phyloP scores from a whole-genome alignment of 1,140 invertebrate genomes.

The Scaptomyza graminum region DNA sequence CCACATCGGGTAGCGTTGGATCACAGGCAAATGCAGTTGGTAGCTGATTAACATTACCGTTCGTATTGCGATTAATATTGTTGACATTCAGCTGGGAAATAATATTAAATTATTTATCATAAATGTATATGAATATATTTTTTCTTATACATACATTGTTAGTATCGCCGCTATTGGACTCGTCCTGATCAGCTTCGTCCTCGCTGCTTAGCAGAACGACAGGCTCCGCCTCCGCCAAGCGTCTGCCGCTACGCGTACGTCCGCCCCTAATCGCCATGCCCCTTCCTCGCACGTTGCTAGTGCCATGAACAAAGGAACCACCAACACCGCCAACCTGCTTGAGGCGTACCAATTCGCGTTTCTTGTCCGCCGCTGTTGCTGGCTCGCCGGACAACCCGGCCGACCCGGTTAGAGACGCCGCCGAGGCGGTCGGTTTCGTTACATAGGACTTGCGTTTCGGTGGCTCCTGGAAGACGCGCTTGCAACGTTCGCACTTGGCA shows the following conservation, averaged over 20 bases:
- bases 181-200: slow-evolving; percentile 84
- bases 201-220: slow-evolving; percentile 88
- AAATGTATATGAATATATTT: neutral
- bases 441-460: slow-evolving; percentile 85
- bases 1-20: slow-evolving; percentile 58
- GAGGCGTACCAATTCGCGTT: slow-evolving; percentile 45
- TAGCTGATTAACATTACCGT: slow-evolving; percentile 38
- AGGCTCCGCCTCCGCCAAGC: slow-evolving; percentile 85
- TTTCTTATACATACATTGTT: slow-evolving; percentile 51
- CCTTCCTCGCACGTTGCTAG: slow-evolving; percentile 38
- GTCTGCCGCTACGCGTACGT: slow-evolving; percentile 58
- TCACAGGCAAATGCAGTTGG: slow-evolving; percentile 71
- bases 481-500: slow-evolving; percentile 88
- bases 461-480: slow-evolving; percentile 86
- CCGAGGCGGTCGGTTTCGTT: slow-evolving; percentile 35
- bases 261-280: slow-evolving; percentile 65
- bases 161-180: slow-evolving; percentile 45
- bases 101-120: neutral
- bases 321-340: slow-evolving; percentile 28
- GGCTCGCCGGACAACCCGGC: slow-evolving; percentile 56
- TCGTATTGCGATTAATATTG: slow-evolving; percentile 45
- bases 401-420: slow-evolving; percentile 25
- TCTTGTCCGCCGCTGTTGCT: slow-evolving; percentile 59
- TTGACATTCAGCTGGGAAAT: slow-evolving; percentile 21
- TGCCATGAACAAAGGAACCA: slow-evolving; percentile 10